Evolutionary conservation across 2,797 vertebrate genomes (phyloP).

Genomic region (Hozukius guyotensis): DNA sequence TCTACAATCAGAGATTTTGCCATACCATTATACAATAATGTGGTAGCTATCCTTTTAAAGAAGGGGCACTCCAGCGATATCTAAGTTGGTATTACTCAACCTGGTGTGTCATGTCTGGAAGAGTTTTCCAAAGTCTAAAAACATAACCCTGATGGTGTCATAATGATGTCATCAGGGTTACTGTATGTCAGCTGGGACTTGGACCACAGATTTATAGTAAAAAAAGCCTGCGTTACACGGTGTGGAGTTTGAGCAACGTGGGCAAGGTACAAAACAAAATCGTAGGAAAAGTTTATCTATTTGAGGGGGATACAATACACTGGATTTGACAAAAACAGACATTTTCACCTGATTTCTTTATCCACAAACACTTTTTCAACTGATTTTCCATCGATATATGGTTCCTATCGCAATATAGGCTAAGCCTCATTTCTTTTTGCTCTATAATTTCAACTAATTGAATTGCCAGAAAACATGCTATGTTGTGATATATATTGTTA

Average conservation of each 20-base stretch:
- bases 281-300: neutral
- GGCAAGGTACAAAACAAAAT: neutral
- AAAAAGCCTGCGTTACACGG: neutral
- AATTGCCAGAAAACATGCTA: no score
- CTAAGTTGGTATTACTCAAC: neutral
- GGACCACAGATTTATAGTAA: neutral
- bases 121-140: neutral
- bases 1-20: neutral
- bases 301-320: neutral
- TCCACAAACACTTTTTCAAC: neutral
- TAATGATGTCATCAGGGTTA: neutral
- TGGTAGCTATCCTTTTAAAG: neutral
- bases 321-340: no score
- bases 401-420: no score
- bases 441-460: no score
- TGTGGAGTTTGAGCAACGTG: neutral
- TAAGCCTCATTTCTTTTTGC: no score
- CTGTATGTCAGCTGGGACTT: neutral
- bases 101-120: neutral
- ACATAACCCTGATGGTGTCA: neutral
- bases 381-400: neutral
- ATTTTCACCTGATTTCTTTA: neutral
- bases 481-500: no score
- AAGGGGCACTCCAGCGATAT: neutral
- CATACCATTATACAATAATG: neutral